Evolutionary conservation across 1,140 invertebrate species (phyloP), one percentile per base, ranked within the genome.

Genomic region (Drosophila kikkawai): DNA sequence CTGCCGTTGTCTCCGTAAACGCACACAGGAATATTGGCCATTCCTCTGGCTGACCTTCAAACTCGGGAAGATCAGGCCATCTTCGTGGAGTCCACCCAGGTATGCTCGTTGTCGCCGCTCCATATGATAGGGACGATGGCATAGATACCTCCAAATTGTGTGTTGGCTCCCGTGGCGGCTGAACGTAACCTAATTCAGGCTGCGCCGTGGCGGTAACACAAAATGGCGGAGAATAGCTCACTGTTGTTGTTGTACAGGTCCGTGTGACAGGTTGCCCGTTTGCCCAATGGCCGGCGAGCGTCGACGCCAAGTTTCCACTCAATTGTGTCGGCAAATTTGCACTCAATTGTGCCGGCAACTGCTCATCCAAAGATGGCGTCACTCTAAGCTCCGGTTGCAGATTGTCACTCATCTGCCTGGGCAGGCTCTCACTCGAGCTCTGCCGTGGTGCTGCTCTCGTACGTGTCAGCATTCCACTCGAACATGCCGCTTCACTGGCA

Each of bases 31-130:
- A 47, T 63, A 55, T 64, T 53, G 32, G 47, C 48, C 58, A 69
- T 34, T 63, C 32, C 32, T 45, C 58, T 29, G 48, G 48, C 59
- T 65, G 22, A 53, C 59, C 48, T 4, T 44, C 50, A 7, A 70
- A 56, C 26, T 65, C 41, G 5, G 36, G n/a, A n/a, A n/a, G n/a
- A n/a, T n/a, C n/a, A n/a, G n/a, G n/a, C n/a, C n/a, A n/a, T n/a
- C n/a, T n/a, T n/a, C n/a, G n/a, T n/a, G n/a, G 37, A 19, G 57
- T 48, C 42, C 44, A 58, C 45, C n/a, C 47, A 42, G 17, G 15
- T 22, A 22, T 22, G 22, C 17, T 37, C 32, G 8, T 7, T 4
- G 39, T 7, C 15, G n/a, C 19, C 32, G 7, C 6, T 65, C 11
- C 37, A 55, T 36, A 66, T 22, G 19, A 29, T 9, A 1, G 3